These are phyloP conservation scores for Numenius arquata DNA, from an alignment of 2,113 vertebrate species.

Conservation along the genomic window DNA sequence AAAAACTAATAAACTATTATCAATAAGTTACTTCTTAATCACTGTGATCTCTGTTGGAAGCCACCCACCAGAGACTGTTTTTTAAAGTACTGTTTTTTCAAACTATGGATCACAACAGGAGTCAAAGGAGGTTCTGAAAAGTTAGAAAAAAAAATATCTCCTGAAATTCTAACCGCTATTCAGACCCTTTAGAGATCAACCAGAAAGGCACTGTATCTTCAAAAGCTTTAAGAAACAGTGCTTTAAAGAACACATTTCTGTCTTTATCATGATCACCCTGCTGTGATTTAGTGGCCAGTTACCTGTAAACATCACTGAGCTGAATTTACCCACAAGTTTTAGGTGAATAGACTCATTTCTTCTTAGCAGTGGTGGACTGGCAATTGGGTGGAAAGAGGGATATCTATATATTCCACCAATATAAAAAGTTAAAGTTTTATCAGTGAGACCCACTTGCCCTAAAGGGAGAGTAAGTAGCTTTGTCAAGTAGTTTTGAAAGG, in stretches of 20 bases:
- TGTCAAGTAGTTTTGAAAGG: not conserved
- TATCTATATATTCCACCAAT: not conserved
- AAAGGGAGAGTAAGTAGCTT: not conserved
- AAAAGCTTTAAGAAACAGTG: not conserved
- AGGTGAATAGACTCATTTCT: not conserved
- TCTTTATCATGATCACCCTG: not conserved
- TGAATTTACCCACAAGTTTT: not conserved
- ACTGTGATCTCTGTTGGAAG: not conserved
- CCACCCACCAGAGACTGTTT: not conserved
- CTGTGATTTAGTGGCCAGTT: not conserved
- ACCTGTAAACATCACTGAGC: not conserved
- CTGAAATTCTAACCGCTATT: not conserved
- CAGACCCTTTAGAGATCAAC: not conserved
- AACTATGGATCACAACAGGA: not conserved
- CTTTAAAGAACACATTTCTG: not conserved
- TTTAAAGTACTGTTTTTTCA: not conserved
- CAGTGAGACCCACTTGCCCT: not conserved
- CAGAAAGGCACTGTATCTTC: not conserved
- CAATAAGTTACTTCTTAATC: not conserved
- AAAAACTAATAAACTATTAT: not conserved
- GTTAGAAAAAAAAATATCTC: not conserved
- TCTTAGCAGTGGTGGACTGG: not conserved
- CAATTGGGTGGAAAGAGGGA: not conserved
- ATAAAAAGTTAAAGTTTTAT: not conserved
- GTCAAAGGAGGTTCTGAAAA: not conserved